phyloP scores from a whole-genome alignment of 2,888 invertebrate genomes.

The Andrena fulva region DNA sequence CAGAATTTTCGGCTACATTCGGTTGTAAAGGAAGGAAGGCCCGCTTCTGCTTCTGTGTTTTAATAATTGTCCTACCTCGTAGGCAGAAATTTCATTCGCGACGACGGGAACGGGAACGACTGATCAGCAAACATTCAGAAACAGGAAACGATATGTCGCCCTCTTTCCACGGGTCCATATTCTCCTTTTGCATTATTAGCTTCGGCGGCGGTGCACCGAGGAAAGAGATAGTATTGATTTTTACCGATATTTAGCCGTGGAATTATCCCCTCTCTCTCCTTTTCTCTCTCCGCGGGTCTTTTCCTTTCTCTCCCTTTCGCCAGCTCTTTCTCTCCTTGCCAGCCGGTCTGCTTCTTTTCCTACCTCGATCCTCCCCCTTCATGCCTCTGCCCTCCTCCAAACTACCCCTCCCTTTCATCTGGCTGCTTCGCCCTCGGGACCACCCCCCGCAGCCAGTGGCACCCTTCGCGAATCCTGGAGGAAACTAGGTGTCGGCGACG shows the following conservation, averaged over 20 bases:
- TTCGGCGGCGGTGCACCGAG: conserved; percentile 73
- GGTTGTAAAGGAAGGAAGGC: no score
- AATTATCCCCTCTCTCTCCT: conserved; percentile 80
- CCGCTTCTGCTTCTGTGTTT: not conserved
- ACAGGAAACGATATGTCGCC: conserved; percentile 31
- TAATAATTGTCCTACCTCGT: no score
- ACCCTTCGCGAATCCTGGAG: conserved; percentile 67
- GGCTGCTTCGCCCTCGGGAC: conserved; percentile 49
- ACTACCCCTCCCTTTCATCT: conserved; percentile 55
- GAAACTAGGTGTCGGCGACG: conserved; percentile 59
- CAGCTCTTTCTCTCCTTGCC: conserved; percentile 55
- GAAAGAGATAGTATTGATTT: conserved; percentile 83
- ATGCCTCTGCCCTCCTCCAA: conserved; percentile 52
- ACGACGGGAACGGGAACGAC: not conserved
- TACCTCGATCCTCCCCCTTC: conserved; percentile 72
- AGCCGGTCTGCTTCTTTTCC: conserved; percentile 65
- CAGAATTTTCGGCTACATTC: no score
- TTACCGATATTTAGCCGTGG: conserved; percentile 83
- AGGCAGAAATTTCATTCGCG: not conserved
- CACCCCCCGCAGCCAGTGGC: conserved; percentile 61
- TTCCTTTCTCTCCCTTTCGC: conserved; percentile 55
- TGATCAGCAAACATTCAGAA: conserved; percentile 6
- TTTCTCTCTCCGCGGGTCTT: conserved; percentile 47
- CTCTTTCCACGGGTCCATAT: conserved; percentile 39
- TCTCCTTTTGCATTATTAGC: conserved; percentile 77